Conservation (phyloP, 2,888 invertebrate genomes). For the Proisotoma minuta region DNA sequence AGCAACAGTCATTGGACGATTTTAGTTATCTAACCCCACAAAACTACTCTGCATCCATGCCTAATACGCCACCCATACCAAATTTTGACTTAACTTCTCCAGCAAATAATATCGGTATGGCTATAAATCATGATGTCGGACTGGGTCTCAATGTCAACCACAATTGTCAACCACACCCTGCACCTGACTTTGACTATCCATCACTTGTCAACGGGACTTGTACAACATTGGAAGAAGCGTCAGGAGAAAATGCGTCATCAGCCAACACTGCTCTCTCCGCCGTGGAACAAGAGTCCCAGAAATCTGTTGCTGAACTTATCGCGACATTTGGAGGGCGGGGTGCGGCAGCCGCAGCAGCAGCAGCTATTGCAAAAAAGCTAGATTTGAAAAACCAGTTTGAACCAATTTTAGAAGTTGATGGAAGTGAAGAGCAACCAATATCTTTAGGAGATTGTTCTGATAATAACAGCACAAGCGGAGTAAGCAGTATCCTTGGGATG, state of each 20-base stretch:
- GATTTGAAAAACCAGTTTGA: conserved; percentile 42
- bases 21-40: neutral
- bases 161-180: no score
- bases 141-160: no score
- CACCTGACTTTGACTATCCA: conserved; percentile 14
- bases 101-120: conserved; percentile 20
- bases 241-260: neutral
- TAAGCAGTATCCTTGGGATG: conserved; percentile 26
- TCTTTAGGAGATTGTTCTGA: conserved; percentile 38
- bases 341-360: conserved; percentile 4
- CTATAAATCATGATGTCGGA: conserved; percentile 12
- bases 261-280: conserved; percentile 12
- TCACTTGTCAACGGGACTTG: conserved; percentile 5
- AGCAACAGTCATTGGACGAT: conserved; percentile 18
- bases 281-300: conserved; percentile 30
- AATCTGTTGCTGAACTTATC: conserved; percentile 40
- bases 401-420: conserved; percentile 40
- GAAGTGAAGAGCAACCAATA: conserved; percentile 32
- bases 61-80: conserved; percentile 31
- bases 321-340: conserved; percentile 39
- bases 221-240: neutral
- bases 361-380: conserved; percentile 28
- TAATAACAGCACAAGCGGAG: conserved; percentile 35
- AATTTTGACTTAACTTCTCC: conserved; percentile 35
- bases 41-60: conserved; percentile 22